These are phyloP conservation scores for Leptoteleia sp. DNA, from an alignment of 1,140 invertebrate species.

Conservation along the genomic window DNA sequence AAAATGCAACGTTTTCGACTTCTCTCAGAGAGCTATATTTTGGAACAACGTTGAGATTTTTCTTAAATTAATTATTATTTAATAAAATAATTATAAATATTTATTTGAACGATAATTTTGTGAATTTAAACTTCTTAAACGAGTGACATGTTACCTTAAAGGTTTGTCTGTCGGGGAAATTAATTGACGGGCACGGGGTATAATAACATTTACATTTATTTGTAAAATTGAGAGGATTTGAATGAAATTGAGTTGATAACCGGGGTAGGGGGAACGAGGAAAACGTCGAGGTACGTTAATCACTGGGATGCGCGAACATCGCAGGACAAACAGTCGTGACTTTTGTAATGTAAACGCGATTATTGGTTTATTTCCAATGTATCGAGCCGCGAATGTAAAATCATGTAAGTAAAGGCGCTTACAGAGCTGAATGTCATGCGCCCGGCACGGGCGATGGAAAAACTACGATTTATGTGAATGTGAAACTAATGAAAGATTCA, in stretches of 20 bases:
- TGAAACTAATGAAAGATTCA: slow-evolving; percentile 59
- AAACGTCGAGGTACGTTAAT: too few relatives aligned
- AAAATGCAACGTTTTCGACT: too few relatives aligned
- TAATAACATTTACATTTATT: background rate
- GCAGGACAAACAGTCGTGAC: slow-evolving; percentile 31
- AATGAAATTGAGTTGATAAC: too few relatives aligned
- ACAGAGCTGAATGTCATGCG: slow-evolving; percentile 36
- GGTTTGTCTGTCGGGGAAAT: too few relatives aligned
- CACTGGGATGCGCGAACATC: slow-evolving; percentile 6
- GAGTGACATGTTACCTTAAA: too few relatives aligned
- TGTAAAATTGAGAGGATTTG: background rate
- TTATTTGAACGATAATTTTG: too few relatives aligned
- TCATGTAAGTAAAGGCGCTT: slow-evolving; percentile 51
- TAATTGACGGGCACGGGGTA: background rate
- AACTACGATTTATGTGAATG: slow-evolving; percentile 61
- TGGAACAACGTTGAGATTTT: too few relatives aligned
- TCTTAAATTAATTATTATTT: too few relatives aligned
- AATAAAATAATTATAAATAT: too few relatives aligned
- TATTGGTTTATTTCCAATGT: slow-evolving; percentile 43
- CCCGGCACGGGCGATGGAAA: slow-evolving; percentile 23
- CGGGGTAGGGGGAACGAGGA: too few relatives aligned
- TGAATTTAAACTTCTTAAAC: too few relatives aligned
- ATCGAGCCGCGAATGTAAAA: slow-evolving; percentile 38
- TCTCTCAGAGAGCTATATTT: too few relatives aligned
- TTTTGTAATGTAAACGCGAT: slow-evolving; percentile 54